phyloP scores from a whole-genome alignment of 2,113 vertebrate genomes.

The Mixornis gularis region DNA sequence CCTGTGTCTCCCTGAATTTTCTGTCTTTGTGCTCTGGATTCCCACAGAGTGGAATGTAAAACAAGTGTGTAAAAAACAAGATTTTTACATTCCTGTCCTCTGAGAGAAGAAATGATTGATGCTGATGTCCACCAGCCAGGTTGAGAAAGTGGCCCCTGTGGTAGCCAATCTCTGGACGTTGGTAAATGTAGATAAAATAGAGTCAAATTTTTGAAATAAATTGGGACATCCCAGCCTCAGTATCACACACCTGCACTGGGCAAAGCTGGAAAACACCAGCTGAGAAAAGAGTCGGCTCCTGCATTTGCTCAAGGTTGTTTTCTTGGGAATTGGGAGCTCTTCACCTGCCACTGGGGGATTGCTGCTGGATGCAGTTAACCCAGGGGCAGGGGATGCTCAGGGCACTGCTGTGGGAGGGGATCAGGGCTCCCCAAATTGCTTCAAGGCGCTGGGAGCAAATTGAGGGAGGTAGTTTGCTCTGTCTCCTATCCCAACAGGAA shows the following conservation, averaged over 20 bases:
- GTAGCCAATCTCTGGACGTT: no score
- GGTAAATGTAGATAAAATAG: no score
- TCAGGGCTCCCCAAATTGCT: neutral
- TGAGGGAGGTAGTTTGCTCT: neutral
- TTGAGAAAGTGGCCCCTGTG: no score
- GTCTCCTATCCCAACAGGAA: neutral
- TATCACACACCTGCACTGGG: accelerated
- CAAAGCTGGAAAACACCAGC: neutral
- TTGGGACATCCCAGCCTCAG: no score
- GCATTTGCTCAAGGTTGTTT: neutral
- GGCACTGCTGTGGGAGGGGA: neutral
- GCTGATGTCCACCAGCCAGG: no score
- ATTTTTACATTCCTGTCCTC: no score
- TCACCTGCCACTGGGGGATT: accelerated
- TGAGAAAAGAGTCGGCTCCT: neutral
- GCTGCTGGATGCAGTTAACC: neutral
- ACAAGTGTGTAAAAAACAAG: no score
- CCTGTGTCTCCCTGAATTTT: no score
- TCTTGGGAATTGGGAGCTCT: neutral
- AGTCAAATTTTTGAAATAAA: no score
- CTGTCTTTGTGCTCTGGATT: no score
- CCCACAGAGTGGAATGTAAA: no score
- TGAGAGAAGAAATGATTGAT: no score
- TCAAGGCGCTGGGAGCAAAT: neutral
- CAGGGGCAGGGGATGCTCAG: neutral